Percentiles rank a stretch among this genome's conserved stretches.
Evolutionary conservation across 2,797 vertebrate species (phyloP).

Genomic region (Oreochromis mossambicus): DNA sequence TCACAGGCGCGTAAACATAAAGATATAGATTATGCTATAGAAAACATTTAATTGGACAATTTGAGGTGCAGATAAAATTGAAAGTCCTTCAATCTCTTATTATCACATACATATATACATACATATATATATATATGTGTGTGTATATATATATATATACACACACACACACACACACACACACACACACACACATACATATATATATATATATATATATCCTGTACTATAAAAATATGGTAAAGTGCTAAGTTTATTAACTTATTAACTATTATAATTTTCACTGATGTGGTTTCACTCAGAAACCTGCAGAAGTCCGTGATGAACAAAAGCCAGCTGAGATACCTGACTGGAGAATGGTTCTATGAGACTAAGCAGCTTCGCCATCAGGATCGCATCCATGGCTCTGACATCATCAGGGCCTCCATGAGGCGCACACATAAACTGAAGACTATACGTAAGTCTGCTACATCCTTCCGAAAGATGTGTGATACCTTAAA

Average conservation of each 20-base stretch:
- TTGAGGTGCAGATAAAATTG: not conserved
- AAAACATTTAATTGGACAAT: not conserved
- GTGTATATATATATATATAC: too few species aligned
- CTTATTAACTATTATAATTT: not conserved
- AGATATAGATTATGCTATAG: not conserved
- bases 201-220: fast-evolving
- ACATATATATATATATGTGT: too few species aligned
- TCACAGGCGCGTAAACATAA: not conserved
- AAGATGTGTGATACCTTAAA: not conserved
- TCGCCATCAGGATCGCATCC: conserved; percentile 86
- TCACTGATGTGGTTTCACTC: not conserved
- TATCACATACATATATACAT: not conserved
- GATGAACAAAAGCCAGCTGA: conserved; percentile 78
- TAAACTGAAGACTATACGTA: conserved; percentile 77
- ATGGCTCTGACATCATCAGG: conserved; percentile 87
- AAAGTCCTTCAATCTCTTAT: not conserved
- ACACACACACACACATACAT: too few species aligned
- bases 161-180: too few species aligned
- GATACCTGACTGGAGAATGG: conserved; percentile 94
- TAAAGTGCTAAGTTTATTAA: not conserved
- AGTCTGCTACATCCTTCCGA: conserved; percentile 26
- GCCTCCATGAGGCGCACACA: conserved; percentile 81
- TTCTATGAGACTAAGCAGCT: conserved; percentile 92
- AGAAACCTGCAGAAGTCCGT: conserved; percentile 83
- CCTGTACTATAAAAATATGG: not conserved